Evolutionary conservation across 2,113 vertebrate species (phyloP), one percentile per base, ranked within the genome.

Genomic region (Nothobranchius kuhntae): DNA sequence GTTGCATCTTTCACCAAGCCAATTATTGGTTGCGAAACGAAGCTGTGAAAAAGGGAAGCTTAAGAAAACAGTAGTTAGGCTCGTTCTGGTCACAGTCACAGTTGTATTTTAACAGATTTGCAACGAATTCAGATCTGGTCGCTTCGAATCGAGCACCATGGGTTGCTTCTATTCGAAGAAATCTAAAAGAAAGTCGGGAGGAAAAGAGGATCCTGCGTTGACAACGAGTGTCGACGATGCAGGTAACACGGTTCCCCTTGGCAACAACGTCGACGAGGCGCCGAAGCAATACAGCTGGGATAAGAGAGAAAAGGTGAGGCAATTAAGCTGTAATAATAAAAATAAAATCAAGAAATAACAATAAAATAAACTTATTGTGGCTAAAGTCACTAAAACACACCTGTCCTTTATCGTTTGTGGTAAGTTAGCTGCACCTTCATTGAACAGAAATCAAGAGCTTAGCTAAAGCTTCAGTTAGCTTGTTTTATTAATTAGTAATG

Each of bases 221-320:
- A 78, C 80, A 35, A 78, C 91, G 42, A 68, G 78, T 13, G 84
- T 69, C 3, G 89, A 89, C 62, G 86, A 78, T 52, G 74, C 71
- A 44, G 72, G 78, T 83, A 90, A 86, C 90, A 83, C 78, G 44
- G 86, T 85, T 84, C 83, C 86, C 86, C 85, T 88, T 77, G 87
- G 90, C 82, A 88, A 89, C 81, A 89, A 81, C 87, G 82, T 69
- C 30, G 92, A 92, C 30, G 92, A 93, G 67, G 80, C 88, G 7
- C 92, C 90, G 36, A 94, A 94, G 78, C 93, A 94, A 52, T 95
- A 95, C 90, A 95, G 94, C 87, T 95, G 94, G 94, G 94, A 95
- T 55, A 93, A 92, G 68, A 81, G 94, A 52, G 93, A 93, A 44
- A 95, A 95, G 93, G 94, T 94, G 75, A 58, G 13, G 3, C 6